Evolutionary conservation across 2,797 vertebrate genomes (phyloP).

Genomic region (Silurus lanzhouensis): DNA sequence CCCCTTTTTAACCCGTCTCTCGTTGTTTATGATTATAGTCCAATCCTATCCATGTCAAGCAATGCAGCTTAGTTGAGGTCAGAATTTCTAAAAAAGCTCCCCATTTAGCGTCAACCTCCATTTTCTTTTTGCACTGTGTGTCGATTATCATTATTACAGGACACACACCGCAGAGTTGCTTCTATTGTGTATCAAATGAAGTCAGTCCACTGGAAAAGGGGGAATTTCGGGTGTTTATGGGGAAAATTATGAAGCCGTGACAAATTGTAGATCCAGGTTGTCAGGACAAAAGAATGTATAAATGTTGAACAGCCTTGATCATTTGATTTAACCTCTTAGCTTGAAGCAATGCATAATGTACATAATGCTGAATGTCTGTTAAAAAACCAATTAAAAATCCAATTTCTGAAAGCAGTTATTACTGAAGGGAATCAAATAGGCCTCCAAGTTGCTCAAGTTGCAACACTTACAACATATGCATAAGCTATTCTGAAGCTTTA

Average conservation of each 20-base stretch:
- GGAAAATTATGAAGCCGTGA: constrained; percentile 13
- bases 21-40: background rate
- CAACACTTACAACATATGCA: background rate
- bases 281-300: constrained; percentile 18
- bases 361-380: constrained; percentile 9
- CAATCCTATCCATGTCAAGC: background rate
- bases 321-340: constrained; percentile 26
- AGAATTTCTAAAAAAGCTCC: background rate
- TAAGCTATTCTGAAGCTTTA: constrained; percentile 32
- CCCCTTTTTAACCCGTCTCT: background rate
- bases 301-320: constrained; percentile 24
- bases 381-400: constrained; percentile 24
- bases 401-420: constrained; percentile 29
- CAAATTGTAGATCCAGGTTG: constrained; percentile 30
- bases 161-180: constrained; percentile 12
- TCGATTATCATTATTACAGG: constrained; percentile 14
- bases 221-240: constrained; percentile 33
- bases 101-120: background rate
- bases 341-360: constrained; percentile 23
- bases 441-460: background rate
- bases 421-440: constrained; percentile 11
- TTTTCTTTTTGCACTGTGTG: background rate
- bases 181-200: constrained; percentile 14
- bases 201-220: constrained; percentile 19
- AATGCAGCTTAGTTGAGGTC: background rate